Base-by-base conservation (phyloP, 1,140 invertebrate species). In the Caenorhabditis briggsae region DNA sequence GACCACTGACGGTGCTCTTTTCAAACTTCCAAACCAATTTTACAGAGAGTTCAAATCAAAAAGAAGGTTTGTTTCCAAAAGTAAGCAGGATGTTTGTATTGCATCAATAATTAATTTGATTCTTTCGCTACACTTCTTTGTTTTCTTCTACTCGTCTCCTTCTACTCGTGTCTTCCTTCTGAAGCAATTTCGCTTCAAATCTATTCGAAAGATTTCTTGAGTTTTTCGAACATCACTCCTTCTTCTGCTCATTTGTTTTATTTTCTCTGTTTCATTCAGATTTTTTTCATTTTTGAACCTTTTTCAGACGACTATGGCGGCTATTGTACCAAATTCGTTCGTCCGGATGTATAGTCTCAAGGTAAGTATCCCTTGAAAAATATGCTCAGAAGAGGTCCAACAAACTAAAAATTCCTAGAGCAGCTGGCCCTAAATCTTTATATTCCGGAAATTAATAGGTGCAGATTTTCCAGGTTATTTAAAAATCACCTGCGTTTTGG, bases 61-160 rank as follows among this genome's bases (percentile, higher is more conserved):
- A 53, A 16, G 25, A 61, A 11, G 25, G n/a, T 61, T 23, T 8
- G 46, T 48, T 78, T 78, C 33, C 70, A 78, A 78, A 78, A 50
- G 70, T 78, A 78, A 78, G 70, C 70, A 48, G 70, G 70, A 78
- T 78, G 70, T 78, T 78, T 78, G 70, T 78, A 78, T 78, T 78
- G 70, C 70, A 78, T 78, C 70, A 78, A 78, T 78, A 78, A 78
- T 78, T 78, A 78, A 78, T 78, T 78, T 78, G 70, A 78, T 78
- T 78, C 70, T 50, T 78, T 78, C 70, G 70, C 70, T 78, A 78
- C 70, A 78, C 70, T 78, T 78, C 70, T 78, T 78, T 46, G 50
- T 14, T 33, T 48, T 50, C 70, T 78, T 43, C 33, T 33, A 33
- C 3, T 33, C 33, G 33, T 33, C 33, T 33, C 33, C 33, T 33